Evolutionary conservation across 2,797 vertebrate genomes (phyloP), one percentile per base, ranked within the genome.

Genomic region (Halcyon smyrnensis): DNA sequence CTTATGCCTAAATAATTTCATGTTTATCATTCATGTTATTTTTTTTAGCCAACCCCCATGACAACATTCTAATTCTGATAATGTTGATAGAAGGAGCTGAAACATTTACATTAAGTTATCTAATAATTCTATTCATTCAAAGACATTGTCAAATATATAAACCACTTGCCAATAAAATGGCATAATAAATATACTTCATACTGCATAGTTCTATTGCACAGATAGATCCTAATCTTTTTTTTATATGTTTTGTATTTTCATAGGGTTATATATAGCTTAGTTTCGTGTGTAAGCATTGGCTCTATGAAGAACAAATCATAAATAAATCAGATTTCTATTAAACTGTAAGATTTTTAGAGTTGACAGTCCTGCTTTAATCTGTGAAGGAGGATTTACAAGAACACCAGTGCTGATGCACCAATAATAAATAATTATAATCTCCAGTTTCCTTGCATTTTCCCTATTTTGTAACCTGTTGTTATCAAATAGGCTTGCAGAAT

Each of bases 61-160:
- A 95, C 93, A 97, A 84, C 78, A 46, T 96, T 96, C 94, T 97
- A 97, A 96, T 97, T 97, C 60, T 96, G 93, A 97, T 95, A 98
- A 95, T 75, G 75, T 94, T 96, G 84, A 88, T 89, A 92, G 82
- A 89, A 95, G 64, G 77, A 95, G 65, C 25, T 75, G 46, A 94
- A 97, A 94, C 36, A 59, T 69, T 83, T 93, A 93, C 51, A 76
- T 79, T 91, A 92, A 83, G 84, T 57, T 84, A 88, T 56, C 63
- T 87, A 74, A 74, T 77, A 95, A 92, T 70, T 43, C 32, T 78
- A 36, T 93, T 94, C 63, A 87, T 90, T 84, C 67, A 79, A 93
- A 90, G 11, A 65, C 43, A 64, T 53, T 65, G 19, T 50, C 37
- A 71, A 87, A 34, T 67, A 60, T 63, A 78, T 76, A 91, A 97